phyloP scores from a whole-genome alignment of 1,140 invertebrate genomes.

The Zaprionus vittiger region DNA sequence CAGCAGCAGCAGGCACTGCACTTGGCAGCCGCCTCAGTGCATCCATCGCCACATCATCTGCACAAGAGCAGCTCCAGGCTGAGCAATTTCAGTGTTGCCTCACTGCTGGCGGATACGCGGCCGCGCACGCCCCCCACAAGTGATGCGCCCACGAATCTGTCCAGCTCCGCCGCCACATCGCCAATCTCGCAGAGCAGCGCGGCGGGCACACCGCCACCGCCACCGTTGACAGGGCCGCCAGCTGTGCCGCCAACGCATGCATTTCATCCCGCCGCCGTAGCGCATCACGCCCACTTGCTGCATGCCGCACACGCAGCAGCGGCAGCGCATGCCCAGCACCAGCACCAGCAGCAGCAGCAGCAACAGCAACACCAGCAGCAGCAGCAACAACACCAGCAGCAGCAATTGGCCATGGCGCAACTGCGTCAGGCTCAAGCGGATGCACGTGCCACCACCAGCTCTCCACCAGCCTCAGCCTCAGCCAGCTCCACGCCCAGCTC shows the following conservation, averaged over 20 bases:
- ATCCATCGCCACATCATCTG: slow-evolving; percentile 79
- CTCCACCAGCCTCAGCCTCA: slow-evolving; percentile 47
- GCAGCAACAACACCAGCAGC: slow-evolving; percentile 21
- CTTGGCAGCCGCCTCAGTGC: slow-evolving; percentile 54
- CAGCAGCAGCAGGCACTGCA: slow-evolving; percentile 69
- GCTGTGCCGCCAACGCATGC: slow-evolving; percentile 52
- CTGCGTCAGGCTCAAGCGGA: slow-evolving; percentile 64
- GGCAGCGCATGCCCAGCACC: slow-evolving; percentile 76
- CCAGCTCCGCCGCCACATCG: slow-evolving; percentile 71
- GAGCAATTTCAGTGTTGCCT: slow-evolving; percentile 89
- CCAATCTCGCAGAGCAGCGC: slow-evolving; percentile 71
- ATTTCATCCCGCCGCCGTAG: slow-evolving; percentile 78
- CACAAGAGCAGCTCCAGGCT: slow-evolving; percentile 85
- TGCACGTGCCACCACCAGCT: slow-evolving; percentile 33
- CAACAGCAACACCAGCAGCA: slow-evolving; percentile 52
- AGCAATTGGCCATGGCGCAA: slow-evolving; percentile 63
- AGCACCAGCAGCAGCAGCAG: slow-evolving; percentile 51
- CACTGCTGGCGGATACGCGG: slow-evolving; percentile 88
- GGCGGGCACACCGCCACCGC: slow-evolving; percentile 59
- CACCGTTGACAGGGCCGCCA: slow-evolving; percentile 27
- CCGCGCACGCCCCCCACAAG: slow-evolving; percentile 79
- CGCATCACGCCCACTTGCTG: slow-evolving; percentile 78
- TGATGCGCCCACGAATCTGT: slow-evolving; percentile 83
- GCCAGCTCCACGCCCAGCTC: slow-evolving; percentile 63
- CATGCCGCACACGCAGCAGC: slow-evolving; percentile 76